Percentiles rank a stretch among this genome's conserved stretches.
These are phyloP conservation scores for Drosophila recens DNA, from an alignment of 2,888 invertebrate genomes.

Conservation along the genomic window DNA sequence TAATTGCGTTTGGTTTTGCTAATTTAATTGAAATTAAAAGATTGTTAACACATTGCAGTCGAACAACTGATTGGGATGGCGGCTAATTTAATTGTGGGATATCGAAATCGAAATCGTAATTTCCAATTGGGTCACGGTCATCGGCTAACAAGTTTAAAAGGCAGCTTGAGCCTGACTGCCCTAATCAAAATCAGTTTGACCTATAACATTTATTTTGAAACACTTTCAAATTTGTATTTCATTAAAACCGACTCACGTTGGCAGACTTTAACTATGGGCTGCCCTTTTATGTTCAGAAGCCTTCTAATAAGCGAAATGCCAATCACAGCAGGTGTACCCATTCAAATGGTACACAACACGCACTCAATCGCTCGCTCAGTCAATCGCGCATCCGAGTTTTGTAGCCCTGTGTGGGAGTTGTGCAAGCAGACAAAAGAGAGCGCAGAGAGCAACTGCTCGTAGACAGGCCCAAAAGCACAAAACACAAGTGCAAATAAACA, in stretches of 20 bases:
- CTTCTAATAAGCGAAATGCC: conserved; percentile 54
- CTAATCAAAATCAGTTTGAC: neutral
- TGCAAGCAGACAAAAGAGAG: conserved; percentile 34
- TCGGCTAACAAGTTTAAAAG: conserved; percentile 10
- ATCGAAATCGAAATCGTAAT: conserved; percentile 33
- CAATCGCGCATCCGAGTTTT: conserved; percentile 24
- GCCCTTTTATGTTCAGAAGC: conserved; percentile 17
- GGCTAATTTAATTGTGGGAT: conserved; percentile 25
- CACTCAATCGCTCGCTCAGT: conserved; percentile 15
- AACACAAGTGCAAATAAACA: conserved; percentile 67
- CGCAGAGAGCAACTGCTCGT: conserved; percentile 38
- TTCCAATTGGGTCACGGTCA: conserved; percentile 69
- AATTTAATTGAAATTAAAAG: conserved; percentile 46
- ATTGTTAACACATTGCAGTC: conserved; percentile 20
- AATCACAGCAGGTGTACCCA: conserved; percentile 55
- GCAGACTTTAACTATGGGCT: conserved; percentile 12
- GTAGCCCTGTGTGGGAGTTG: conserved; percentile 49
- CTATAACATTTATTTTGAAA: neutral
- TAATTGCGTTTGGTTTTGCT: conserved; percentile 24
- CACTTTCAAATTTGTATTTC: no score
- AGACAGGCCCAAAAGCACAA: conserved; percentile 48
- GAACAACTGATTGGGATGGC: conserved; percentile 16
- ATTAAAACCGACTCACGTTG: neutral
- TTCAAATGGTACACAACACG: conserved; percentile 12
- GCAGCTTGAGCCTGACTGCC: neutral